Conservation (phyloP, 2,113 vertebrate species). For the Clinocottus analis region DNA sequence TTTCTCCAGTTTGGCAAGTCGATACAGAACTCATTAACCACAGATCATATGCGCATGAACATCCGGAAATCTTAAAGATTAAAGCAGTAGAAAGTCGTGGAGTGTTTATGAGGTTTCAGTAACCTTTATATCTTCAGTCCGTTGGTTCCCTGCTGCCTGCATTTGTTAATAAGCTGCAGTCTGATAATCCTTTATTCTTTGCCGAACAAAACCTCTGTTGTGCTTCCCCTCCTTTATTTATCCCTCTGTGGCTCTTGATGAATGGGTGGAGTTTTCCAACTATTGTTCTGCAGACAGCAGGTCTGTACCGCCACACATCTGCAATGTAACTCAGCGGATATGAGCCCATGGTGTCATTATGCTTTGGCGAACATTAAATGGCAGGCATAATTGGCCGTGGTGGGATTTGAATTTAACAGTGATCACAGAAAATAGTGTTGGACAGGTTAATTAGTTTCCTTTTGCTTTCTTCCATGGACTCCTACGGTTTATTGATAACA, state of each 20-base stretch:
- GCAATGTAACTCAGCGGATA: slow-evolving; percentile 15
- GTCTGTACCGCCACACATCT: neutral
- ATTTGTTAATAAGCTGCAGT: neutral
- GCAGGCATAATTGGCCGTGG: slow-evolving; percentile 25
- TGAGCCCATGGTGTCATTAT: slow-evolving; percentile 21
- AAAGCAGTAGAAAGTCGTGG: neutral
- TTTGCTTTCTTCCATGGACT: slow-evolving; percentile 15
- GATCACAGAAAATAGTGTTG: slow-evolving; percentile 43
- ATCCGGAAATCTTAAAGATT: neutral
- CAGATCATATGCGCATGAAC: neutral
- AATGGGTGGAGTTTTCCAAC: slow-evolving; percentile 4
- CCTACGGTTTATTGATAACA: slow-evolving; percentile 20
- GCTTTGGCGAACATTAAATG: slow-evolving; percentile 25
- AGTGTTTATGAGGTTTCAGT: neutral
- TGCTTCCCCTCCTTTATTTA: neutral
- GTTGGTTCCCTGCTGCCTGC: neutral
- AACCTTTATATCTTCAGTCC: neutral
- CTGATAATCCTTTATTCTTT: neutral
- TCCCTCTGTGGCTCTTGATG: neutral
- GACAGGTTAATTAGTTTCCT: slow-evolving; percentile 58
- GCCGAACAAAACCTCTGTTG: neutral
- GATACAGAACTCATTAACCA: neutral
- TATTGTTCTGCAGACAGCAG: neutral
- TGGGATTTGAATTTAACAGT: slow-evolving; percentile 54
- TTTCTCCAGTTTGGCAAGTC: neutral